Percentiles rank a stretch among this genome's conserved stretches.
phyloP scores from a whole-genome alignment of 2,888 invertebrate species.

The Hirtodrosophila cameraria region DNA sequence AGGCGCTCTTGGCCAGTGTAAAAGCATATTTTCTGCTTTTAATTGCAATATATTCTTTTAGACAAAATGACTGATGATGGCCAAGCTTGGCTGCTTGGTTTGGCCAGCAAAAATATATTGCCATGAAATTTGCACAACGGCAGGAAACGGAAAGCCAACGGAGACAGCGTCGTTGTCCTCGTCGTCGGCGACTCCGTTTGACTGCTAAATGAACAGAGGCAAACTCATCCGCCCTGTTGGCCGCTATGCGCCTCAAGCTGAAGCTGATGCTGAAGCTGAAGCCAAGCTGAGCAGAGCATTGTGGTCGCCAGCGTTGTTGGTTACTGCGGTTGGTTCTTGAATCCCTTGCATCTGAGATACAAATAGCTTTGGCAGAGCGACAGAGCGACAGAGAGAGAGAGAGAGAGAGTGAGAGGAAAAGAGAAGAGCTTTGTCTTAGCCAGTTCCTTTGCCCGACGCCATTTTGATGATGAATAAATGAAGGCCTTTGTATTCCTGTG shows the following conservation, averaged over 20 bases:
- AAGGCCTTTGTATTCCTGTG: slow-evolving; percentile 60
- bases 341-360: slow-evolving; percentile 52
- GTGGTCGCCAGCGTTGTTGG: slow-evolving; percentile 57
- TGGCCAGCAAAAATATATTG: slow-evolving; percentile 72
- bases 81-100: slow-evolving; percentile 50
- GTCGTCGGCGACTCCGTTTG: slow-evolving; percentile 61
- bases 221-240: slow-evolving; percentile 42
- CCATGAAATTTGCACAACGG: slow-evolving; percentile 73
- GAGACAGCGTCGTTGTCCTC: slow-evolving; percentile 58
- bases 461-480: slow-evolving; percentile 78
- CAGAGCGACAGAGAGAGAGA: too few relatives aligned
- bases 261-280: slow-evolving; percentile 1
- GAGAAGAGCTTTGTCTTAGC: slow-evolving; percentile 58
- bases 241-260: slow-evolving; percentile 5
- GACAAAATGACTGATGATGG: slow-evolving; percentile 80
- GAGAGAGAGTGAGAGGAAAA: too few relatives aligned
- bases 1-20: slow-evolving; percentile 57
- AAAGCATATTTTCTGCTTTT: slow-evolving; percentile 78
- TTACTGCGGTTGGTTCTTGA: slow-evolving; percentile 51
- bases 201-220: slow-evolving; percentile 78
- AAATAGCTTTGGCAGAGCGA: slow-evolving; percentile 53
- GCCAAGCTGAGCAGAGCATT: slow-evolving; percentile 44
- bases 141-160: slow-evolving; percentile 76
- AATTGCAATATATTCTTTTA: slow-evolving; percentile 79
- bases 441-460: slow-evolving; percentile 42